These are phyloP conservation scores for Daktulosphaira vitifoliae DNA, from an alignment of 1,140 invertebrate genomes.

Conservation along the genomic window DNA sequence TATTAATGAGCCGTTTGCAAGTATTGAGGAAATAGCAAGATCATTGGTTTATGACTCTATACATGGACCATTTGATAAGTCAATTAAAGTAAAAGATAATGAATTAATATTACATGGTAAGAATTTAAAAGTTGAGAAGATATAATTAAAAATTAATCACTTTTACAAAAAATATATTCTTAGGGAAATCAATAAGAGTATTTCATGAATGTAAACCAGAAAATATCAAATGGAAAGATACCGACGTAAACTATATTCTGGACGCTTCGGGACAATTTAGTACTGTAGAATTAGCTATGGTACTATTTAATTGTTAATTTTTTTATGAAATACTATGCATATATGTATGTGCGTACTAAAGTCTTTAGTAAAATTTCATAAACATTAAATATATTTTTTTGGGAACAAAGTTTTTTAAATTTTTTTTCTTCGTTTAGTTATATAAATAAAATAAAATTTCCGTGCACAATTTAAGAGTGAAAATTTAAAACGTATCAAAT, in stretches of 20 bases:
- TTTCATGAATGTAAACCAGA: background rate
- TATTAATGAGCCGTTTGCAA: background rate
- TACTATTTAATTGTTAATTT: background rate
- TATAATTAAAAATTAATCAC: background rate
- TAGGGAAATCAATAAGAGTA: background rate
- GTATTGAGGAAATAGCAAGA: background rate
- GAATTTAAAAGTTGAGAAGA: background rate
- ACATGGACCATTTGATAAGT: background rate
- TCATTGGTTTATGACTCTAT: background rate
- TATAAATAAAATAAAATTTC: too few species aligned
- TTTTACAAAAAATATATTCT: background rate
- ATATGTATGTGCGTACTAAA: too few species aligned
- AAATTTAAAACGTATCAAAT: too few species aligned
- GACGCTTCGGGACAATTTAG: background rate
- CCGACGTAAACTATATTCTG: background rate
- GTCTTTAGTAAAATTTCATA: background rate
- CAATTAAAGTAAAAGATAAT: background rate
- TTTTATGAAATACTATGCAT: too few species aligned
- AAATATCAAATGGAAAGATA: constrained; percentile 12
- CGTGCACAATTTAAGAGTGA: too few species aligned
- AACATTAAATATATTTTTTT: background rate
- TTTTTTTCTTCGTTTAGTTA: background rate
- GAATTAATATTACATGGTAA: background rate
- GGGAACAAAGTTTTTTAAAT: background rate
- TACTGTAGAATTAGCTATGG: background rate